Conservation (phyloP, 2,888 invertebrate species). For the Norana najaformis region DNA sequence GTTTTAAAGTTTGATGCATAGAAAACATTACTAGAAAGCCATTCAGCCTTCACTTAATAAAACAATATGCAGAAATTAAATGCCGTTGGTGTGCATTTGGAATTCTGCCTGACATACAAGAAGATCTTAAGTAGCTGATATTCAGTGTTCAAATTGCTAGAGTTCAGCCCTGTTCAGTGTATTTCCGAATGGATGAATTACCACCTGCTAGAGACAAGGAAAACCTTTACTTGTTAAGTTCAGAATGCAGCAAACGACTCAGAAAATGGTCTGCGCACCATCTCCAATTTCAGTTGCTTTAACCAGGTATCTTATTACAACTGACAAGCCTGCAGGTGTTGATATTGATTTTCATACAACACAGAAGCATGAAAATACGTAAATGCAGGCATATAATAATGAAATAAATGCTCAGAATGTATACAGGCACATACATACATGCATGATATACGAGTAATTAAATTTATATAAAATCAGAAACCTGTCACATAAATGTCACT, state of each 20-base stretch:
- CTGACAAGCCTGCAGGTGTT: not conserved
- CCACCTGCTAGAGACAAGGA: not conserved
- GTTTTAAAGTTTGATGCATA: no score
- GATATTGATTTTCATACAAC: slow-evolving; percentile 13
- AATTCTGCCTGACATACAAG: not conserved
- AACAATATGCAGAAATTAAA: no score
- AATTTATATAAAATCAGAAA: not conserved
- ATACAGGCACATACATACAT: not conserved
- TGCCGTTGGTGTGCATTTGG: not conserved
- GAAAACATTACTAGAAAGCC: no score
- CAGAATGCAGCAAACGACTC: not conserved
- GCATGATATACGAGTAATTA: not conserved
- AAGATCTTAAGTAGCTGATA: no score
- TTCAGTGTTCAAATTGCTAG: not conserved
- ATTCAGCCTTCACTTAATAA: no score
- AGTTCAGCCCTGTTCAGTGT: not conserved
- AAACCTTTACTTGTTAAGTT: not conserved
- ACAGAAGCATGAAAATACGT: not conserved
- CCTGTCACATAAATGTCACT: not conserved
- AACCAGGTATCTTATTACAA: not conserved
- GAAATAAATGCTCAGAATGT: not conserved
- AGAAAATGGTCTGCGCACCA: not conserved
- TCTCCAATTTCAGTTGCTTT: not conserved
- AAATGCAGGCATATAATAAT: not conserved
- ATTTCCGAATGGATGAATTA: not conserved